phyloP scores from a whole-genome alignment of 2,797 vertebrate species.

The Gadopsis bispinosus region DNA sequence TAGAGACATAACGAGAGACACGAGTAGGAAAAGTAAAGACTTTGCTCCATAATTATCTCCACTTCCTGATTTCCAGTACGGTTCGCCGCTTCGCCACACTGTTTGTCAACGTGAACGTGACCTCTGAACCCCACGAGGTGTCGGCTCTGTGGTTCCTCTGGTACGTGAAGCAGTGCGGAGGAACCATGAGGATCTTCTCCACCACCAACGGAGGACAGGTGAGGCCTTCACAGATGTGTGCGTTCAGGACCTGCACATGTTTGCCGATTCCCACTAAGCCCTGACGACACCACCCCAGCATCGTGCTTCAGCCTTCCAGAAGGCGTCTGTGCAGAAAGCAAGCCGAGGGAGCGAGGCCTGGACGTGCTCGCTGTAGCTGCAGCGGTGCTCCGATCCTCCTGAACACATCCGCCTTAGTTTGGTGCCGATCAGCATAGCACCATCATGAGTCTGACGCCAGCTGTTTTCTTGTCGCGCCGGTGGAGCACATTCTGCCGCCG shows the following conservation, averaged over 20 bases:
- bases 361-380: background rate
- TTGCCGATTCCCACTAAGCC: background rate
- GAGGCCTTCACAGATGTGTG: conserved; percentile 5
- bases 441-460: conserved; percentile 67
- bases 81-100: conserved; percentile 89
- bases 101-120: conserved; percentile 95
- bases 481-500: conserved; percentile 26
- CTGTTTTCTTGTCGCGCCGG: conserved; percentile 48
- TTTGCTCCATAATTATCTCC: background rate
- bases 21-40: background rate
- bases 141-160: conserved; percentile 98
- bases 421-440: conserved; percentile 35
- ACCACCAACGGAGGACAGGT: conserved; percentile 97
- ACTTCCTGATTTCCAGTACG: conserved; percentile 74
- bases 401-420: conserved; percentile 12
- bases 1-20: background rate
- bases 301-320: background rate
- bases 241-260: background rate
- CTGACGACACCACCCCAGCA: background rate
- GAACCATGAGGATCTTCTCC: conserved; percentile 93
- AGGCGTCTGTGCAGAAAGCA: background rate
- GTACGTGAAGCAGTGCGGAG: conserved; percentile 97
- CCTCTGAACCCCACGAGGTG: conserved; percentile 94
- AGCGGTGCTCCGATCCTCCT: background rate
- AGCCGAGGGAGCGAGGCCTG: background rate